phyloP scores from a whole-genome alignment of 2,888 invertebrate genomes.

The Pterobdella sp. region DNA sequence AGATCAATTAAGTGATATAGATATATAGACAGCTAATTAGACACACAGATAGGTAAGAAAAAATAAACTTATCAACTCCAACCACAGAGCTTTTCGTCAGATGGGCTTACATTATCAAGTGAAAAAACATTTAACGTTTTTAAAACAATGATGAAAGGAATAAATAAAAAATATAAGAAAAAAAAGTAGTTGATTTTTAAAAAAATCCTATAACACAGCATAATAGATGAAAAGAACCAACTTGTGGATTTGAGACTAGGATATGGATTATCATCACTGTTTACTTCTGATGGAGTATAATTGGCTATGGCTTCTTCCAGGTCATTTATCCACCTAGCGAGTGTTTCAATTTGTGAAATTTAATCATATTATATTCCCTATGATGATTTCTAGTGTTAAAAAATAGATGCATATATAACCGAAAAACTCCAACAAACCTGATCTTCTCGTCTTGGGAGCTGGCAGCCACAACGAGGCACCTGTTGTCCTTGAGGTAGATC shows the following conservation, averaged over 20 bases:
- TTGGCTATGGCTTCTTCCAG: constrained; percentile 56
- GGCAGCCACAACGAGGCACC: constrained; percentile 73
- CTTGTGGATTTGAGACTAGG: constrained; percentile 46
- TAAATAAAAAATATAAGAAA: too few relatives aligned
- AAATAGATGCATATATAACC: constrained; percentile 43
- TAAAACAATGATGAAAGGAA: too few relatives aligned
- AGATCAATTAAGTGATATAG: too few relatives aligned
- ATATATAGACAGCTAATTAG: too few relatives aligned
- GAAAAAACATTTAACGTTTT: too few relatives aligned
- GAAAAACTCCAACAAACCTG: background rate
- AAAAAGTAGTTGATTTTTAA: too few relatives aligned
- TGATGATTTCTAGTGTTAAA: constrained; percentile 68
- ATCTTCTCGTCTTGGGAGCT: constrained; percentile 37
- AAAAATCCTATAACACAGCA: too few relatives aligned
- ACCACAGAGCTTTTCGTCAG: too few relatives aligned
- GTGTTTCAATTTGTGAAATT: background rate
- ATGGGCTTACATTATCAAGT: too few relatives aligned
- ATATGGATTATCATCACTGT: constrained; percentile 42
- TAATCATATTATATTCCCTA: too few relatives aligned
- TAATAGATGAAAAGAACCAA: constrained; percentile 32
- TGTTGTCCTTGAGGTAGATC: constrained; percentile 64
- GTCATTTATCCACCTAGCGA: constrained; percentile 70
- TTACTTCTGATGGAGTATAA: constrained; percentile 45
- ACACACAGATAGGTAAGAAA: too few relatives aligned
- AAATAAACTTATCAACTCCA: too few relatives aligned